Evolutionary conservation across 2,797 vertebrate genomes (phyloP), one percentile per base, ranked within the genome.

Genomic region (Galagoides demidoff): DNA sequence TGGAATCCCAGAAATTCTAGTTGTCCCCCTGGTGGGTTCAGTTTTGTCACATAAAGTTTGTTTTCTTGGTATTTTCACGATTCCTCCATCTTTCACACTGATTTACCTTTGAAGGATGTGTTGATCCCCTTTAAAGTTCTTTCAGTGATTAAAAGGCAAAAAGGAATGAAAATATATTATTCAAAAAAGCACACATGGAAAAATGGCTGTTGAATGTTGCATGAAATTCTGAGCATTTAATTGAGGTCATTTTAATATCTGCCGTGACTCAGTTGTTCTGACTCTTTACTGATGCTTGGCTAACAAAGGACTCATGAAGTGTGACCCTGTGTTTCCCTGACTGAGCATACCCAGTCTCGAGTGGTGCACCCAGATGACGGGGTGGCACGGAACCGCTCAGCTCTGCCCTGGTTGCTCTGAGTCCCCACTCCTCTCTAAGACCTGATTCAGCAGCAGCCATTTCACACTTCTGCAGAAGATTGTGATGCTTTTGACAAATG

Each of bases 401-500:
- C 93, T 89, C 88, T 84, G 93, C 93, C 68, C 27, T 85, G 34
- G 81, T 78, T 89, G 61, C 86, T 90, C 82, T 2, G 4, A 43
- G 76, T 92, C 63, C 39, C 76, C 7, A 13, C 43, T 2, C 0
- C 79, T 90, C 85, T 81, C 27, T 1, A 70, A 88, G 93, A 97
- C 95, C 97, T 96, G 92, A 97, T 97, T 96, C 95, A 91, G 89
- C 88, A 43, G 93, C 94, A 92, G 1, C 94, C 96, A 89, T 97
- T 95, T 97, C 98, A 97, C 96, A 81, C 90, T 97, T 97, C 71
- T 82, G 81, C 95, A 95, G 97, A 97, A 92, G 97, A 97, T 96
- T 97, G 97, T 97, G 97, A 98, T 94, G 96, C 96, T 98, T 98
- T 98, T 98, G 98, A 98, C 98, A 98, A 97, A 98, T 97, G 97